phyloP scores from a whole-genome alignment of 2,888 invertebrate genomes.

The Caenorhabditis panamensis region DNA sequence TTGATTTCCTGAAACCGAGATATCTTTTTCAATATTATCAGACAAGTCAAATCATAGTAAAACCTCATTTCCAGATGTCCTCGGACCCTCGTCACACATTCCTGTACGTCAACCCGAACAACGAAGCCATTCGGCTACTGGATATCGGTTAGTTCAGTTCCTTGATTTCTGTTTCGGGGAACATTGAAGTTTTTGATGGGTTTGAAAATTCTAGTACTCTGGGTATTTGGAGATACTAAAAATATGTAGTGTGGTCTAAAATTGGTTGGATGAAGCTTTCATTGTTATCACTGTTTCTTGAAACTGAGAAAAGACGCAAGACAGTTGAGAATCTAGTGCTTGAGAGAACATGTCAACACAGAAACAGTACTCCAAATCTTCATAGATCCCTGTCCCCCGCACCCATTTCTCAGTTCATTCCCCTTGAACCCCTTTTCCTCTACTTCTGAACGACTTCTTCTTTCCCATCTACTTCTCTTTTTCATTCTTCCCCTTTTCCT shows the following conservation, averaged over 20 bases:
- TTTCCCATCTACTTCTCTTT: neutral
- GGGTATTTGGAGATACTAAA: no score
- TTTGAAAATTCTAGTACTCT: neutral
- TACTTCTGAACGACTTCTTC: neutral
- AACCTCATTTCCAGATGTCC: slow-evolving; percentile 42
- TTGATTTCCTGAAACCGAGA: neutral
- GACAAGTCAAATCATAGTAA: no score
- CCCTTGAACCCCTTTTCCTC: no score
- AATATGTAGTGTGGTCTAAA: no score
- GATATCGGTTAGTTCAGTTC: slow-evolving; percentile 44
- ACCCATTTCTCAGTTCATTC: no score
- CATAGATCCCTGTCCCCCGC: neutral
- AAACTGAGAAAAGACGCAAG: no score
- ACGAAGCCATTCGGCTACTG: slow-evolving; percentile 53
- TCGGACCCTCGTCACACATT: slow-evolving; percentile 56
- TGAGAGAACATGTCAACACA: no score
- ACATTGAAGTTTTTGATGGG: neutral
- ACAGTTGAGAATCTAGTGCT: no score
- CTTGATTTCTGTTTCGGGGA: slow-evolving; percentile 5
- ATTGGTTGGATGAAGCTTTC: no score
- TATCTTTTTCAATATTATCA: no score
- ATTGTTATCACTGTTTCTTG: no score
- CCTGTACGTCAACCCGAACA: slow-evolving; percentile 55
- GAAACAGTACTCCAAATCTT: neutral
- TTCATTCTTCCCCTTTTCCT: slow-evolving; percentile 19